phyloP scores from a whole-genome alignment of 2,113 vertebrate species.

The Apodemus sylvaticus region DNA sequence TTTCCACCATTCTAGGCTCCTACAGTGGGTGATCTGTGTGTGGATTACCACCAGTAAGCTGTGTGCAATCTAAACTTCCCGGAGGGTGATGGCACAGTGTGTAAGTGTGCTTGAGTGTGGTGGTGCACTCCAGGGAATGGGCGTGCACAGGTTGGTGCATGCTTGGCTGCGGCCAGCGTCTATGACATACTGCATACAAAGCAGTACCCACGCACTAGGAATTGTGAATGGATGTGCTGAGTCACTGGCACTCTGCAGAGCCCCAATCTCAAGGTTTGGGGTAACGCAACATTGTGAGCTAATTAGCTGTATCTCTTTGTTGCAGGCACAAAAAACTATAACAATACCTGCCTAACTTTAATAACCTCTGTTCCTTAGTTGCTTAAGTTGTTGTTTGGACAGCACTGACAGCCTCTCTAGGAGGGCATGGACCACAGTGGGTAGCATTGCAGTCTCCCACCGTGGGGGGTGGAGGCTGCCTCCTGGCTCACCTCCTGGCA shows the following conservation, averaged over 20 bases:
- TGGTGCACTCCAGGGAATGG: neutral
- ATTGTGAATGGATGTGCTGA: neutral
- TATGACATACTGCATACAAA: neutral
- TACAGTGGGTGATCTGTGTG: neutral
- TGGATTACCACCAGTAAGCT: neutral
- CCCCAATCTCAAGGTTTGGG: neutral
- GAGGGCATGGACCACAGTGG: neutral
- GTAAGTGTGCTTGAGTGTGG: neutral
- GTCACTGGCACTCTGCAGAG: neutral
- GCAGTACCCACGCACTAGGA: neutral
- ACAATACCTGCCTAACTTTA: neutral
- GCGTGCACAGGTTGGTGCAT: neutral
- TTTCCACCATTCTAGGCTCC: neutral
- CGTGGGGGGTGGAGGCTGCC: neutral
- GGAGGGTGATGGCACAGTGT: fast-evolving
- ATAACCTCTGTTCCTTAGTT: neutral
- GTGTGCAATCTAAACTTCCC: neutral
- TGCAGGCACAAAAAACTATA: neutral
- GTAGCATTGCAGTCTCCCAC: neutral
- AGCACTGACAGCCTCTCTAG: neutral
- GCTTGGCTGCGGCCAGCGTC: neutral
- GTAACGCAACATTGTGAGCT: neutral
- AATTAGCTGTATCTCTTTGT: neutral
- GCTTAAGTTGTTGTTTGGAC: neutral
- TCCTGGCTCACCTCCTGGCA: neutral